These are phyloP conservation scores for Scaptodrosophila lebanonensis DNA, from an alignment of 1,140 invertebrate genomes.

Conservation along the genomic window DNA sequence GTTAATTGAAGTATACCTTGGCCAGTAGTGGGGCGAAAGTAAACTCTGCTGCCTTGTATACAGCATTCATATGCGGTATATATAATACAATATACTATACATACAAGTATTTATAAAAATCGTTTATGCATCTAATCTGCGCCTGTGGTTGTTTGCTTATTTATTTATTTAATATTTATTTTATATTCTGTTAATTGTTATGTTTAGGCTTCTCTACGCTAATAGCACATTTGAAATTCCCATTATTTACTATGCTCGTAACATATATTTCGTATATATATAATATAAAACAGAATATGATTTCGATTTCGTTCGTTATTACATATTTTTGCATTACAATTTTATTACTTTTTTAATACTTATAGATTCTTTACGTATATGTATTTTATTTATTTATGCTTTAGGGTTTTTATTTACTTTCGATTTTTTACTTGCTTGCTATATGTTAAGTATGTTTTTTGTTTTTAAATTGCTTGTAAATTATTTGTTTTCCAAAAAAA, in stretches of 20 bases:
- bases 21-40: too few relatives aligned
- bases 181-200: too few relatives aligned
- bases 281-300: background rate
- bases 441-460: constrained; percentile 28
- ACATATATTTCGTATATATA: constrained; percentile 10
- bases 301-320: constrained; percentile 19
- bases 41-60: too few relatives aligned
- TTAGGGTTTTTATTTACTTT: constrained; percentile 3
- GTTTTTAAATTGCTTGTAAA: constrained; percentile 66
- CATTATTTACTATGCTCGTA: constrained; percentile 27
- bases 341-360: constrained; percentile 20
- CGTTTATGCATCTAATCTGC: too few relatives aligned
- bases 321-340: constrained; percentile 1
- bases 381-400: constrained; percentile 31
- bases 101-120: constrained; percentile 1
- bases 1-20: too few relatives aligned
- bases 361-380: constrained; percentile 55
- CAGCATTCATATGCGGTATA: too few relatives aligned
- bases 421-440: constrained; percentile 13
- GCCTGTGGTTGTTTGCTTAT: background rate
- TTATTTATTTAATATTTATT: constrained; percentile 28
- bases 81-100: background rate
- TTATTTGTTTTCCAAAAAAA: constrained; percentile 42
- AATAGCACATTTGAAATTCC: constrained; percentile 71
- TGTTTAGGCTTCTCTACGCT: too few relatives aligned